These are phyloP conservation scores for Epirrhoe alternata DNA, from an alignment of 2,888 invertebrate species.

Conservation along the genomic window DNA sequence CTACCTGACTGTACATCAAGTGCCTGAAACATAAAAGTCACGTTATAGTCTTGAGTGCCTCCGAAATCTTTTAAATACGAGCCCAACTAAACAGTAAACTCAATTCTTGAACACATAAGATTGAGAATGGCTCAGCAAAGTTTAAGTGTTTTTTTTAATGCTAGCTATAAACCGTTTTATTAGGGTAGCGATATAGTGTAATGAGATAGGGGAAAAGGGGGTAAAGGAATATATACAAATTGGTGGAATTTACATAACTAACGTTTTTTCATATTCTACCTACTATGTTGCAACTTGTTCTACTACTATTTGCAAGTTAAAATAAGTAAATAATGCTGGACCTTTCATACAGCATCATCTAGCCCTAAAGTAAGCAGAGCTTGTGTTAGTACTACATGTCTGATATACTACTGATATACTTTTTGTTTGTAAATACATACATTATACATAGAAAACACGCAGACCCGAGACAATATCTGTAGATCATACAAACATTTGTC, in stretches of 20 bases:
- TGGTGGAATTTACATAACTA: background rate
- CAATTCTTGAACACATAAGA: constrained; percentile 13
- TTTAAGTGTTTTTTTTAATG: constrained; percentile 43
- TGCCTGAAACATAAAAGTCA: constrained; percentile 40
- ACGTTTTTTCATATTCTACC: background rate
- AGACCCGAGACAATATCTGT: too few relatives aligned
- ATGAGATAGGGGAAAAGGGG: constrained; percentile 34
- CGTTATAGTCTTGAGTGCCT: constrained; percentile 26
- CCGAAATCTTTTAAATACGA: constrained; percentile 17
- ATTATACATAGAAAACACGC: too few relatives aligned
- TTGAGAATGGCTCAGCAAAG: constrained; percentile 22
- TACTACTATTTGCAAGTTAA: background rate
- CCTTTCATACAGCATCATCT: too few relatives aligned
- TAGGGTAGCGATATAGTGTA: constrained; percentile 41
- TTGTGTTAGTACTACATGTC: too few relatives aligned
- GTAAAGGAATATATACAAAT: background rate
- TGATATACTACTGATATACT: too few relatives aligned
- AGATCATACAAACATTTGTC: too few relatives aligned
- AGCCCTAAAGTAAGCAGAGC: too few relatives aligned
- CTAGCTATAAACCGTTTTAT: constrained; percentile 41
- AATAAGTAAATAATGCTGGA: too few relatives aligned
- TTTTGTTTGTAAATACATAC: too few relatives aligned
- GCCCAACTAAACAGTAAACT: constrained; percentile 9
- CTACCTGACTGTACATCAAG: constrained; percentile 19
- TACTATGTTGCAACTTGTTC: too few relatives aligned